Evolutionary conservation across 2,888 invertebrate species (phyloP), one percentile per base, ranked within the genome.

Genomic region (Galeruca laticollis): DNA sequence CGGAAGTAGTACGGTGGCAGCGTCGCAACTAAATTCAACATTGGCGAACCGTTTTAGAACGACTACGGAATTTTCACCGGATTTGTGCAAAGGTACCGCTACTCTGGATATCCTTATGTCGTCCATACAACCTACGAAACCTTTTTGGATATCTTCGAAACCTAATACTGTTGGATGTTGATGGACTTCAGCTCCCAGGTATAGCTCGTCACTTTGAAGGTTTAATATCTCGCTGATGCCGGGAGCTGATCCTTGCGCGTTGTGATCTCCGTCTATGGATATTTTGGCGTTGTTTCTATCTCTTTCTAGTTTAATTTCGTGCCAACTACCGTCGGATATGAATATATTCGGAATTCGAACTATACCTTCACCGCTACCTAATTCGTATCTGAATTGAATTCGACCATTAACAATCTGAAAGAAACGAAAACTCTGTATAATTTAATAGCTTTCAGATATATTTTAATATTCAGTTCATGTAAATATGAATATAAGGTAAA

Each of bases 51-150:
- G 84, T 77, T 91, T 91, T 2, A 92, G 79, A 2, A 89, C 89
- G 1, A 89, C 90, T 8, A 90, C 88, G n/a, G 89, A 88, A 78
- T 88, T 90, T 26, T 88, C 88, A 0, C 90, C 90, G 1, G 90
- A 89, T 86, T 90, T 90, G 78, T 92, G 91, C 13, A 95, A 85
- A 1, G 97, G 96, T 62, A 97, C 89, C 0, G 90, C 87, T 8
- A 91, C 90, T 68, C 92, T 89, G 9, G 73, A 73, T 68, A 98
- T 89, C 69, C 91, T 88, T 35, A 97, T 90, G 80, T 96, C 95
- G 70, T 96, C 92, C 89, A 98, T 91, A 83, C 98, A 98, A 1
- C 98, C 98, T 68, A 93, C 88, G 84, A 97, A 97, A 0, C 98
- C 97, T 73, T 76, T 77, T 68, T 92, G 93, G 60, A 96, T 90